Evolutionary conservation across 2,113 vertebrate species (phyloP).

Genomic region (Caranx melampygus): DNA sequence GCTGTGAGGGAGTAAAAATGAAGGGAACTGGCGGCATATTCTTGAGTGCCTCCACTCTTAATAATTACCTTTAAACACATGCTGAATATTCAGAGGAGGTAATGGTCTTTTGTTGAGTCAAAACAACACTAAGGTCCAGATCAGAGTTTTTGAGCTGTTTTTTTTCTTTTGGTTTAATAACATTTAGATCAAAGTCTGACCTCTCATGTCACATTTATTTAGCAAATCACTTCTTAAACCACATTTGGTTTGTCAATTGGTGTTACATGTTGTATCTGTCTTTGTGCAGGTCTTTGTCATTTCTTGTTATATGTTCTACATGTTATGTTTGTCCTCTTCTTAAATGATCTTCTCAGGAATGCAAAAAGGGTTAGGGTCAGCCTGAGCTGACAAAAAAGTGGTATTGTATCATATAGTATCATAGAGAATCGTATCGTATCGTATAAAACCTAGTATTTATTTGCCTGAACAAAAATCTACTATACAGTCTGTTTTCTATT

Average conservation of each 20-base stretch:
- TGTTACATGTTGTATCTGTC: too few relatives aligned
- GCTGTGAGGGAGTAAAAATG: slow-evolving; percentile 10
- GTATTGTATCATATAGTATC: too few relatives aligned
- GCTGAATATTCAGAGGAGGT: not conserved
- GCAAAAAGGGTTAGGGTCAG: too few relatives aligned
- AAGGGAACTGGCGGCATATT: not conserved
- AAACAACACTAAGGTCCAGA: not conserved
- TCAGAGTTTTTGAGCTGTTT: not conserved
- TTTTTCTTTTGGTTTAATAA: not conserved
- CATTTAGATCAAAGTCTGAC: not conserved
- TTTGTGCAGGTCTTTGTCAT: too few relatives aligned
- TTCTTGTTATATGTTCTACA: too few relatives aligned
- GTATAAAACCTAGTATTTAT: too few relatives aligned
- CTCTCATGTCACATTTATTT: not conserved
- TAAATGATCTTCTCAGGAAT: too few relatives aligned
- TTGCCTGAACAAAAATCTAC: too few relatives aligned
- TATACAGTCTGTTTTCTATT: too few relatives aligned
- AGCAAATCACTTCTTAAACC: not conserved
- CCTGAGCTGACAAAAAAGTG: too few relatives aligned
- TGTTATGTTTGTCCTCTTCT: too few relatives aligned
- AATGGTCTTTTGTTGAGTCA: not conserved
- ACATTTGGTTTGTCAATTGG: not conserved
- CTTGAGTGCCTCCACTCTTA: not conserved
- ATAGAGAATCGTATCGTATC: too few relatives aligned
- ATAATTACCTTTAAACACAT: not conserved